A percentile compares a stretch with the other conserved stretches of the same genome.
Conservation (phyloP, 37 sponge, comb jelly and placozoan species). For the Beroe ovata region DNA sequence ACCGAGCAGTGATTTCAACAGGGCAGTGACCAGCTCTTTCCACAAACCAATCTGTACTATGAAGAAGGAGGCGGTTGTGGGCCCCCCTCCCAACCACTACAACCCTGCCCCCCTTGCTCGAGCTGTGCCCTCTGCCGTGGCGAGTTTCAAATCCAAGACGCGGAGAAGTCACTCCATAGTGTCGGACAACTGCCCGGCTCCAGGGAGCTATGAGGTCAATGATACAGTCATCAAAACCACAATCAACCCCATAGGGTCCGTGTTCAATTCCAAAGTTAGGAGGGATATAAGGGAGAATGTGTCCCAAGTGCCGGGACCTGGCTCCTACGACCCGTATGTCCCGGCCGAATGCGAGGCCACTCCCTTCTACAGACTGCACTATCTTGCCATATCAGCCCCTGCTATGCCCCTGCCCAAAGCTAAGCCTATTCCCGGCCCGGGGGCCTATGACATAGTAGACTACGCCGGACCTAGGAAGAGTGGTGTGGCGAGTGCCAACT, state of each 20-base stretch:
- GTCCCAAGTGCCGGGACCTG: conserved; percentile 82
- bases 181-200: conserved; percentile 68
- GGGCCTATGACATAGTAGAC: conserved; percentile 78
- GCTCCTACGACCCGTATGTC: conserved; percentile 71
- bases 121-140: conserved; percentile 6
- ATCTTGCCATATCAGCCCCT: conserved; percentile 83
- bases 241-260: conserved; percentile 61
- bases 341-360: conserved; percentile 7
- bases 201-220: conserved; percentile 76
- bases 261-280: conserved; percentile 78
- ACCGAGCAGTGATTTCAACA: conserved; percentile 32
- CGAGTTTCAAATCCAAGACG: conserved; percentile 25
- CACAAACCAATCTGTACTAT: conserved; percentile 25
- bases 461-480: conserved; percentile 38
- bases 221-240: conserved; percentile 71
- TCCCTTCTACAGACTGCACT: conserved; percentile 72
- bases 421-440: conserved; percentile 87
- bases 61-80: background rate
- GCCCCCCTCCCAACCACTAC: conserved; percentile 56
- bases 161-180: background rate
- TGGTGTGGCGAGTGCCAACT: conserved; percentile 24
- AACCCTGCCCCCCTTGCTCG: background rate
- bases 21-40: conserved; percentile 44
- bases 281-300: conserved; percentile 32
- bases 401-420: conserved; percentile 84